Base-by-base conservation (phyloP, 2,888 invertebrate genomes). In the Pantelozetes paolii region DNA sequence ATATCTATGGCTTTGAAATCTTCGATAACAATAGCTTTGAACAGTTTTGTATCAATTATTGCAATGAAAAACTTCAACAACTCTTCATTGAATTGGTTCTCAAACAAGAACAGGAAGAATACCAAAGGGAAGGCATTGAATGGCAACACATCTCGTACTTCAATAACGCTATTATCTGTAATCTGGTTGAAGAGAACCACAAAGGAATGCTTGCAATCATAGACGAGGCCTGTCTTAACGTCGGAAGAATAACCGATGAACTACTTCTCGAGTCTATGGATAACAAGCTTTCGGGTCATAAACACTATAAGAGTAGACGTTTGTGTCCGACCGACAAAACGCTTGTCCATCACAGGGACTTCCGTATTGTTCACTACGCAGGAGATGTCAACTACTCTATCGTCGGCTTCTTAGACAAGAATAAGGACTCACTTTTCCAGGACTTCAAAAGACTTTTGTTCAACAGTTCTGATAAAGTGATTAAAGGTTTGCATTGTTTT, bases 1-100 rank as follows among this genome's bases (percentile, higher is more conserved):
- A 99, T 81, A 99, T 99, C 81, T 99, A 98, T 82, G 98, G 98
- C 26, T 99, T 98, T 83, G 98, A 99, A 85, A 95, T 98, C 78
- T 96, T 99, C 83, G 95, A 96, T 79, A 88, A 88, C 36, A 98
- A 98, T 84, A 74, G 74, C 32, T 85, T 98, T 84, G 98, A 98
- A 83, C 98, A 98, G 84, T 94, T 98, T 84, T 98, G 97, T 83
- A 98, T 98, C 81, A 98, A 98, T 84, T 98, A 97, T 84, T 98
- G 97, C 82, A 98, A 98, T 82, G 98, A 98, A 85, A 98, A 98
- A 82, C 85, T 98, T 77, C 98, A 98, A 82, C 98, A 98, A 83
- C 85, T 98, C 45, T 98, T 98, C 82, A 98, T 98, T 80, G 97
- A 98, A 83, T 84, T 99, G 83, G 98, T 98, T 40, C 84, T 99